Conservation (phyloP, 2,113 vertebrate genomes). For the Brachypteracias leptosomus region DNA sequence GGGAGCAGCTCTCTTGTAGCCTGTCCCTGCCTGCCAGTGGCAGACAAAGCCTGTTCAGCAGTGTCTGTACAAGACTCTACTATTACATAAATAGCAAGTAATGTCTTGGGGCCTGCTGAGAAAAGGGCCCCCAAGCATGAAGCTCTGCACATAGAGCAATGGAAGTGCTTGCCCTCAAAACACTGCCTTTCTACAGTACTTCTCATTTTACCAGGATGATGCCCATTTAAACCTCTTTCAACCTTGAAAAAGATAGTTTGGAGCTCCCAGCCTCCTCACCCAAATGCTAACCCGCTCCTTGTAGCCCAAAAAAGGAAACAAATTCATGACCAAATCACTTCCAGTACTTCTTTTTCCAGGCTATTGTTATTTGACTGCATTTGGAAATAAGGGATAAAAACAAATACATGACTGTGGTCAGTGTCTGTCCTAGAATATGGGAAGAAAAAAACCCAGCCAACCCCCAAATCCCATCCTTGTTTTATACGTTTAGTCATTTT, state of each 20-base stretch:
- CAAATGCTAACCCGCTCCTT: not conserved
- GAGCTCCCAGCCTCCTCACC: not conserved
- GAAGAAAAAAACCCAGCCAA: not conserved
- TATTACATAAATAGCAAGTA: not conserved
- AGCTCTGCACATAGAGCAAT: not conserved
- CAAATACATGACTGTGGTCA: conserved; percentile 51
- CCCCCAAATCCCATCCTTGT: not conserved
- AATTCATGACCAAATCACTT: conserved; percentile 16
- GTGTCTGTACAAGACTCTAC: not conserved
- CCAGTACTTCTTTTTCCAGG: conserved; percentile 9
- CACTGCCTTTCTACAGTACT: not conserved
- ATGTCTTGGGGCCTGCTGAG: not conserved
- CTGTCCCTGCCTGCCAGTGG: not conserved
- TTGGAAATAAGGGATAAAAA: conserved; percentile 41
- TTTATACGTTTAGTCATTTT: conserved; percentile 7
- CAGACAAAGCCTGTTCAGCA: not conserved
- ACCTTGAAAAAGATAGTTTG: not conserved
- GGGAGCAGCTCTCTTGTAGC: not conserved
- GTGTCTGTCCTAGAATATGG: not conserved
- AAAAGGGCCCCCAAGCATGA: not conserved
- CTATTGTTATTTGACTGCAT: conserved; percentile 56
- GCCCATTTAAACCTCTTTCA: not conserved
- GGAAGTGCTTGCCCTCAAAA: not conserved
- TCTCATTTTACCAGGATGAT: not conserved
- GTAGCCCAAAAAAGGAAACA: conserved; percentile 60